Base-by-base conservation (phyloP, 2,888 invertebrate species). In the Dioctria linearis region DNA sequence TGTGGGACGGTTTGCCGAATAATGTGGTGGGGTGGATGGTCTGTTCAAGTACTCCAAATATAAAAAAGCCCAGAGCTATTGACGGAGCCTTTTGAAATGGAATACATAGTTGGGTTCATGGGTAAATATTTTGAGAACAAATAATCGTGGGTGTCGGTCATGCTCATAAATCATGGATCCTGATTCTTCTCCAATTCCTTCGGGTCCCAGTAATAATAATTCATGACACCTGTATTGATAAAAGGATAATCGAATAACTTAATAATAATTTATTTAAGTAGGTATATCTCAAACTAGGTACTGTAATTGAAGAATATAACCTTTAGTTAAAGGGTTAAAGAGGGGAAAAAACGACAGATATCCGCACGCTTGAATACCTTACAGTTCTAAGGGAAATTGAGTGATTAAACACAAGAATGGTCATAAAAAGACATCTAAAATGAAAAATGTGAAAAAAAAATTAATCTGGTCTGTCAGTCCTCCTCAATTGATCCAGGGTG, bases 101-200 rank as follows among this genome's bases (percentile, higher is more conserved):
- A 4, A 9, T 25, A 39, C 54, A 5, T n/a, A n/a, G n/a, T n/a
- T n/a, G 59, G 39, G 42, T 8, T 59, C 13, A 73, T 40, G n/a
- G 54, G 73, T 51, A 73, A 73, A 73, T 73, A 73, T 73, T 73
- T 73, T 73, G 73, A 73, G 13, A 57, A 59, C 57, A 73, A 73
- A 73, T 73, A 73, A 73, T 51, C 57, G 6, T 13, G 57, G 42
- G 42, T 42, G 59, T 40, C 42, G 57, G 73, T 73, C 54, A 73
- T 73, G 73, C n/a, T n/a, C n/a, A n/a, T n/a, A n/a, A 73, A 51
- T 57, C 73, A 59, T 73, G 57, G 54, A 54, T 11, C 57, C n/a
- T n/a, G n/a, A n/a, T n/a, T n/a, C n/a, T n/a, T n/a, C n/a, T 73
- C 40, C 11, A 6, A 4, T n/a, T n/a, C 51, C 42, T 40, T 3